Evolutionary conservation across 2,797 vertebrate genomes (phyloP).

Genomic region (Onychomys torridus): DNA sequence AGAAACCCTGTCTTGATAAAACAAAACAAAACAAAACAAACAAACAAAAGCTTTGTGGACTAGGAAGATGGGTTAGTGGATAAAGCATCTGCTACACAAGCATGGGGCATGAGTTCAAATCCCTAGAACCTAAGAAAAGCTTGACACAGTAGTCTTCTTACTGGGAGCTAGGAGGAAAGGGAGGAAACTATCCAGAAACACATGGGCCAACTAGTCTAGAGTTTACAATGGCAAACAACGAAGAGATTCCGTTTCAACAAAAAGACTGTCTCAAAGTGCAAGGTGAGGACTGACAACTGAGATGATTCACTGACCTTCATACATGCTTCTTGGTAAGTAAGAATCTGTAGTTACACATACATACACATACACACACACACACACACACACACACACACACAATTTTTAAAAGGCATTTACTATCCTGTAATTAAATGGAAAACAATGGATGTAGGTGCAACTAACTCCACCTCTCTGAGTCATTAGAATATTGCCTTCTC

Average conservation of each 20-base stretch:
- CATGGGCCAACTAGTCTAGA: background rate
- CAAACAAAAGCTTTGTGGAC: background rate
- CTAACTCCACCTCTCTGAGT: conserved; percentile 10
- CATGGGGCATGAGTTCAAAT: background rate
- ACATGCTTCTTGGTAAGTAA: background rate
- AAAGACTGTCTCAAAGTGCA: background rate
- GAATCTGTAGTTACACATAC: background rate
- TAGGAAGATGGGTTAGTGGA: background rate
- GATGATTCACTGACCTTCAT: background rate
- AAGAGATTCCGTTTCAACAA: background rate
- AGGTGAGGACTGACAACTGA: background rate
- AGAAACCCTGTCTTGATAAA: too few species aligned
- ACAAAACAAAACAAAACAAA: too few species aligned
- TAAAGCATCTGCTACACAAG: background rate
- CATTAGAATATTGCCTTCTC: conserved; percentile 26
- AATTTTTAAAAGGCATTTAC: conserved; percentile 19
- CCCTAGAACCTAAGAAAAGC: background rate
- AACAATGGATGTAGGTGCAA: conserved; percentile 42
- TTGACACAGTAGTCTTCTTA: background rate
- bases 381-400: background rate
- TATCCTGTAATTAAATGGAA: conserved; percentile 41
- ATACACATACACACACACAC: background rate
- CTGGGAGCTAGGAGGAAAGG: background rate
- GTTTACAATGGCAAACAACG: background rate
- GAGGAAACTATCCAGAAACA: background rate